Evolutionary conservation across 2,888 invertebrate genomes (phyloP).

Genomic region (Rhabditoides inermis): DNA sequence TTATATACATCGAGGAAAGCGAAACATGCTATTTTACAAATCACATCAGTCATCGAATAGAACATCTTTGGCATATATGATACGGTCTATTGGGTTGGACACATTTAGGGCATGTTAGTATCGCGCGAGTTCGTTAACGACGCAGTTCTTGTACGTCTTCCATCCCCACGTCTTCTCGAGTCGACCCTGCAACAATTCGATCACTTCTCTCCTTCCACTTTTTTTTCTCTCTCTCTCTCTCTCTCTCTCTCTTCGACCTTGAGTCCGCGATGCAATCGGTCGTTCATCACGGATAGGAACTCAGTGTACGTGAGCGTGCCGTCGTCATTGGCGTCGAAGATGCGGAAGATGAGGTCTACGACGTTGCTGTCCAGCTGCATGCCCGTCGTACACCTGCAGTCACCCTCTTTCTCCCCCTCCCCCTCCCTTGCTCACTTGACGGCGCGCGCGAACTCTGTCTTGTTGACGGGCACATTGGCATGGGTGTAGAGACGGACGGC

Average conservation of each 20-base stretch:
- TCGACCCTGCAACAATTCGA: conserved; percentile 20
- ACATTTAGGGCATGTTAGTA: too few relatives aligned
- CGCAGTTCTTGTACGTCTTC: conserved; percentile 42
- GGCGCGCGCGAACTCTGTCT: conserved; percentile 38
- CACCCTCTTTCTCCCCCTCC: neutral
- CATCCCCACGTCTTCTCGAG: conserved; percentile 34
- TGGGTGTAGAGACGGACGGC: conserved; percentile 93
- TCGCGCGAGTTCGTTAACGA: conserved; percentile 34
- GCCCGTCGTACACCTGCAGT: conserved; percentile 6
- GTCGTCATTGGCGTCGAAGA: conserved; percentile 95
- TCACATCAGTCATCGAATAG: too few relatives aligned
- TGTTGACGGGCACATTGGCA: conserved; percentile 33
- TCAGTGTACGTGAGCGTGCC: conserved; percentile 88
- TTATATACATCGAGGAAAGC: too few relatives aligned
- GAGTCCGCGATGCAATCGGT: conserved; percentile 84
- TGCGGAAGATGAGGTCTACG: conserved; percentile 86
- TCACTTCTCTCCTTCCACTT: too few relatives aligned
- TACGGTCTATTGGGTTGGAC: too few relatives aligned
- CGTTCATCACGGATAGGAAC: conserved; percentile 97
- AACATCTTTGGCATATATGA: too few relatives aligned
- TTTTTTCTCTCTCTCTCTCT: too few relatives aligned
- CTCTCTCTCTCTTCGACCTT: too few relatives aligned
- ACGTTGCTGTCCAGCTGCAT: conserved; percentile 72
- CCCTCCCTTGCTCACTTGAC: conserved; percentile 42
- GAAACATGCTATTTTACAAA: too few relatives aligned